Base-by-base conservation (phyloP, 2,797 vertebrate species). In the Enteromius mattozi region DNA sequence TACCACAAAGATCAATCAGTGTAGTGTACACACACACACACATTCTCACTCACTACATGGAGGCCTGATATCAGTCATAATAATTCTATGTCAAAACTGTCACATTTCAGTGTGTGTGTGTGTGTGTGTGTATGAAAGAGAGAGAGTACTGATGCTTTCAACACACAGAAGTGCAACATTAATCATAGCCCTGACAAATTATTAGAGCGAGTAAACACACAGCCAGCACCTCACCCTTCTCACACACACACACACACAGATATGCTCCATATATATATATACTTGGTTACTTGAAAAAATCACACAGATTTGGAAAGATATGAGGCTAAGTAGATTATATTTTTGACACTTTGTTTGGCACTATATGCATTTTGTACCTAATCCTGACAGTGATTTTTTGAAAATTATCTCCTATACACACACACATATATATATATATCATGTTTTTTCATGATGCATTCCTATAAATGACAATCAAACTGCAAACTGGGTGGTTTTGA, bases 1-100 rank as follows among this genome's bases (percentile, higher is more conserved):
- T 85, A 89, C 85, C 68, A 83, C 76, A 54, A 66, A 85, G 47
- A 86, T 84, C 86, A 86, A 85, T 75, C 80, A 68, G 71, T 47
- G 30, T 27, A 42, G 47, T 24, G 35, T 19, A 56, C n/a, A 71
- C 42, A 71, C 30, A 84, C 71, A 71, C 81, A 84, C 42, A 40
- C 80, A 79, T 66, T 66, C 81, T 63, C 75, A 71, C 81, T 54
- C 75, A 81, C 69, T 54, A 2, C 14, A 59, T 4, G 6, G 17
- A 83, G 63, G 61, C 24, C 49, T 83, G 74, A 83, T n/a, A 56
- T 78, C 82, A 77, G 74, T 78, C 82, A 83, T 83, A 33, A 78
- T 83, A 69, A 69, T 77, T 83, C 24, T 77, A 56, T 13, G 61
- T 83, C 61, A 83, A 83, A 76, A 68, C 21, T 56, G 81, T 83